Evolutionary conservation across 2,888 invertebrate genomes (phyloP), one percentile per base, ranked within the genome.

Genomic region (Tiphia femorata): DNA sequence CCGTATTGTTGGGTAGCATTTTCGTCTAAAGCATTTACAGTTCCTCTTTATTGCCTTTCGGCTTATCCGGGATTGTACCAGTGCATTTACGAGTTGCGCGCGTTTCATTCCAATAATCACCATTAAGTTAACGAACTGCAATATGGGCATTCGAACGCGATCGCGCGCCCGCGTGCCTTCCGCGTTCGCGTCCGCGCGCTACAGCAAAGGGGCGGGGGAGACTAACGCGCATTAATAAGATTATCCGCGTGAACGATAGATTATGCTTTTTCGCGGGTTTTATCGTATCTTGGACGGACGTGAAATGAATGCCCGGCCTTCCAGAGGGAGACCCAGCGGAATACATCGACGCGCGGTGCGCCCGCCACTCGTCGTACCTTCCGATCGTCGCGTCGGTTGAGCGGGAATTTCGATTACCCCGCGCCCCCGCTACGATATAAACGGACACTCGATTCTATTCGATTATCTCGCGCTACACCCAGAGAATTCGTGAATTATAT

Each of bases 61-160:
- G 69, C 70, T 69, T 69, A 69, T 69, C 70, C 69, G 47, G 70
- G 70, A 69, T 69, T 69, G 67, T 54, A 62, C 58, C 52, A 48
- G 63, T 48, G 63, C 65, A 60, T 63, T 63, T 65, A 61, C 70
- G 69, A 70, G 70, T 66, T 62, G 67, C 14, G 33, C n/a, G n/a
- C 56, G 64, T 69, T 69, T 66, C 63, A 70, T 69, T 58, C 72
- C 64, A 62, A 68, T 70, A 68, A 72, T 72, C 67, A 62, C 70
- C 67, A 67, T 70, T 70, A 70, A 70, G 67, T 70, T 70, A 70
- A 70, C 70, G 70, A 70, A 70, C 70, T 70, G 70, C 70, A 66
- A 70, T 64, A 62, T 57, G 64, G 61, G 50, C 58, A 70, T 66
- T 68, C 58, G 60, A 63, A 65, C 65, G 53, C 59, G 52, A 53